Evolutionary conservation across 2,888 invertebrate genomes (phyloP).

Genomic region (Spilosoma lubricipeda): DNA sequence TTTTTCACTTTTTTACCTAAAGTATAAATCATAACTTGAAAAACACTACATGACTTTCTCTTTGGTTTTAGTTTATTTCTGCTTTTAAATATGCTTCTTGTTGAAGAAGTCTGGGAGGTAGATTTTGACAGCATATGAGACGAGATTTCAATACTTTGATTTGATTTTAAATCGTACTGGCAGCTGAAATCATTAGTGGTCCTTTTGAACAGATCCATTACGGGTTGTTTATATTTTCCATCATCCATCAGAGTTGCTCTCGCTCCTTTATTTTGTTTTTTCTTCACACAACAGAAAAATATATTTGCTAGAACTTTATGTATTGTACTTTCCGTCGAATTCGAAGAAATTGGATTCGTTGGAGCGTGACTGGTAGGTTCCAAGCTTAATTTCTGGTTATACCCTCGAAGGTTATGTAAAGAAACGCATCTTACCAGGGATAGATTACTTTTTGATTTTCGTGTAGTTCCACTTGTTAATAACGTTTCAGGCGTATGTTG

Average conservation of each 20-base stretch:
- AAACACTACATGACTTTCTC: slow-evolving; percentile 24
- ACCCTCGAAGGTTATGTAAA: slow-evolving; percentile 30
- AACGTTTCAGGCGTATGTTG: neutral
- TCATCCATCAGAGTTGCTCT: neutral
- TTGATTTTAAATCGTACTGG: slow-evolving; percentile 61
- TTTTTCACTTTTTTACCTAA: slow-evolving; percentile 57
- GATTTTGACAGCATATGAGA: slow-evolving; percentile 62
- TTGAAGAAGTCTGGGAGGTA: slow-evolving; percentile 54
- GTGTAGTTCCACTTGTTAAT: neutral
- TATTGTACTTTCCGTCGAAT: slow-evolving; percentile 36
- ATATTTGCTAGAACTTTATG: slow-evolving; percentile 44
- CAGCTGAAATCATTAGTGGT: slow-evolving; percentile 58
- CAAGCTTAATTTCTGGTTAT: neutral
- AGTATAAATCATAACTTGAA: slow-evolving; percentile 56
- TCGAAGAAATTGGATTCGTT: slow-evolving; percentile 31
- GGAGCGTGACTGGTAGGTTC: slow-evolving; percentile 29
- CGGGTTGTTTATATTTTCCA: slow-evolving; percentile 18
- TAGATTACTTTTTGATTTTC: neutral
- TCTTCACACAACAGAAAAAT: slow-evolving; percentile 56
- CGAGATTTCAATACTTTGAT: slow-evolving; percentile 64
- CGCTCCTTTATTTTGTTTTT: slow-evolving; percentile 35
- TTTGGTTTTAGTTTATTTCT: slow-evolving; percentile 2
- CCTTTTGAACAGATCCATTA: slow-evolving; percentile 33
- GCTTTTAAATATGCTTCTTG: slow-evolving; percentile 41
- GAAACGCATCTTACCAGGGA: slow-evolving; percentile 29